Evolutionary conservation across 2,888 invertebrate species (phyloP).

Genomic region (Sclerodermus sp.): DNA sequence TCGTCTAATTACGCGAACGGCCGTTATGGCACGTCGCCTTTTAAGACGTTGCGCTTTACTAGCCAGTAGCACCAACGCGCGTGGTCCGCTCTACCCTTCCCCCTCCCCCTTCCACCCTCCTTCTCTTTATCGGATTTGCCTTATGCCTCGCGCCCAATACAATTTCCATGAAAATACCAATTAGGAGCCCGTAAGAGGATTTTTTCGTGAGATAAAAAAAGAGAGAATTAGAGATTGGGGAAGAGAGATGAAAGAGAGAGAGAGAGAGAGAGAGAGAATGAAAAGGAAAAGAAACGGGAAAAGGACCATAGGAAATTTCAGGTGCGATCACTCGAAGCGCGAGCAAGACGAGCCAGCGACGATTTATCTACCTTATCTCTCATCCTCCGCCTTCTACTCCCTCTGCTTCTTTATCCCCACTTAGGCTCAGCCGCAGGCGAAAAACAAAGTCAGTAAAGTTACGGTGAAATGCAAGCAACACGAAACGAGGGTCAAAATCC

Average conservation of each 20-base stretch:
- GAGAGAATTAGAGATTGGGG: too few species aligned
- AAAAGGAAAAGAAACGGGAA: not conserved
- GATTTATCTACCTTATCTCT: constrained; percentile 48
- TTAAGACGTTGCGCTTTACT: constrained; percentile 28
- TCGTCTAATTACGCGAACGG: constrained; percentile 44
- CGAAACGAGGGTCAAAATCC: constrained; percentile 58
- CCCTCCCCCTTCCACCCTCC: not conserved
- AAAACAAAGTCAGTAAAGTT: constrained; percentile 55
- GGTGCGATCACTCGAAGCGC: constrained; percentile 18
- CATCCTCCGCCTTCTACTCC: constrained; percentile 2
- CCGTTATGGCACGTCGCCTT: constrained; percentile 36
- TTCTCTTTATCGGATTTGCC: too few species aligned
- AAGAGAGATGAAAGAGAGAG: too few species aligned
- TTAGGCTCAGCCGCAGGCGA: constrained; percentile 40
- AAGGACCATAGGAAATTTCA: constrained; percentile 7
- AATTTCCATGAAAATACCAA: too few species aligned
- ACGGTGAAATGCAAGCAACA: constrained; percentile 53
- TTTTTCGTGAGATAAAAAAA: too few species aligned
- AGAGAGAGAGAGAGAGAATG: not conserved
- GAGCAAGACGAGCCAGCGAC: constrained; percentile 21
- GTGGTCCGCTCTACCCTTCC: not conserved
- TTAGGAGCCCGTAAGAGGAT: too few species aligned
- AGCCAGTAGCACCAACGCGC: not conserved
- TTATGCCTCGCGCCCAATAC: too few species aligned
- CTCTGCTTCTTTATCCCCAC: constrained; percentile 11